phyloP scores from a whole-genome alignment of 92 coral and sea anemone genomes.

The Zoanthus sociatus region DNA sequence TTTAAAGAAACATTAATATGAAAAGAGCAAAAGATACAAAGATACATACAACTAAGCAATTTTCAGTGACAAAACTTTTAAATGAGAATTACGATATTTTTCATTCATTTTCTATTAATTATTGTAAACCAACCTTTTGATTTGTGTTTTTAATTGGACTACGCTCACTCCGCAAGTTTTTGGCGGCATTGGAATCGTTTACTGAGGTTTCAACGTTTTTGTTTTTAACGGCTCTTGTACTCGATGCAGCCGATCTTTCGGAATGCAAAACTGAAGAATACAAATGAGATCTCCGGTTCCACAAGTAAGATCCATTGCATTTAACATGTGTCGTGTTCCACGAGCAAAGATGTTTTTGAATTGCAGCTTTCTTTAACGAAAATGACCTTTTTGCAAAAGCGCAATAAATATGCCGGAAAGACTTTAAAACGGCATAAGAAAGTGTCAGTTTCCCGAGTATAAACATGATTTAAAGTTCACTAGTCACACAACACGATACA shows the following conservation, averaged over 20 bases:
- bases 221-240: neutral
- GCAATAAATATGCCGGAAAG: conserved; percentile 23
- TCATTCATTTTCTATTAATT: neutral
- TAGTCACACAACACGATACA: too few species aligned
- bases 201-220: neutral
- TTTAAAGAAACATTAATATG: neutral
- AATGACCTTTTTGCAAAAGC: neutral
- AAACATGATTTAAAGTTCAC: conserved; percentile 9
- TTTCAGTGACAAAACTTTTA: neutral
- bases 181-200: conserved; percentile 9
- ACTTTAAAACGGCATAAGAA: conserved; percentile 26
- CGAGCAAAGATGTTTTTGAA: neutral
- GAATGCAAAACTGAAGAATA: neutral
- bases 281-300: neutral
- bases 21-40: too few species aligned
- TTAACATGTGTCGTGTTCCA: neutral
- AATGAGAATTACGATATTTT: neutral
- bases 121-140: conserved; percentile 31
- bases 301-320: neutral
- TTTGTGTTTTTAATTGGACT: conserved; percentile 24
- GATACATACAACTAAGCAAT: too few species aligned
- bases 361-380: neutral
- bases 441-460: neutral
- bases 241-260: neutral
- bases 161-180: conserved; percentile 1